A percentile compares a stretch with the other conserved stretches of the same genome.
phyloP scores from a whole-genome alignment of 2,113 vertebrate genomes.

The Philantomba maxwellii region DNA sequence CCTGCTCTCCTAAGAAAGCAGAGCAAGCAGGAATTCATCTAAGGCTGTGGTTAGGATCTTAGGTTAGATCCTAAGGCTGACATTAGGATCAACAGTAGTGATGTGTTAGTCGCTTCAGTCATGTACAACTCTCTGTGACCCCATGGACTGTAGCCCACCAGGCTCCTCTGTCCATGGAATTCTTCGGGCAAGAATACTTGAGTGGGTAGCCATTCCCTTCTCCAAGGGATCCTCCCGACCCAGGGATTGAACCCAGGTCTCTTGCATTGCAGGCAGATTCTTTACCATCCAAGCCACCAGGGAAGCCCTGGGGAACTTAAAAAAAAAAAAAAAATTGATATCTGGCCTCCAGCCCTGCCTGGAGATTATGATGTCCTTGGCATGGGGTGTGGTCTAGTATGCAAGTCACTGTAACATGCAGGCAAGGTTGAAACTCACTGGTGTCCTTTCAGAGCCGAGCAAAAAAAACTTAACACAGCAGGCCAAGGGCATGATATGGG shows the following conservation, averaged over 20 bases:
- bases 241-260: background rate
- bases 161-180: background rate
- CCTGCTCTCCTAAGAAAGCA: background rate
- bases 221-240: background rate
- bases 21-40: background rate
- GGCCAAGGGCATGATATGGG: background rate
- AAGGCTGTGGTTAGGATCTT: background rate
- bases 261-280: background rate
- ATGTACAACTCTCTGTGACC: background rate
- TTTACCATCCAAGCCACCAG: background rate
- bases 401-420: background rate
- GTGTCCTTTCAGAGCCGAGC: background rate
- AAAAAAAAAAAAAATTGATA: background rate
- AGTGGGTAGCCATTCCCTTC: background rate
- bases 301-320: background rate
- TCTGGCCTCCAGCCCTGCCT: background rate
- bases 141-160: background rate
- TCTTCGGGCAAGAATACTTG: background rate
- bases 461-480: background rate
- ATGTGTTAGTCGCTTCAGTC: background rate
- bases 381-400: background rate
- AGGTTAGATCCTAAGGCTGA: background rate
- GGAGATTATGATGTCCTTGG: background rate
- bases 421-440: background rate
- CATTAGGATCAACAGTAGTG: background rate